Base-by-base conservation (phyloP, 2,797 vertebrate species). In the Poecilia velifera region DNA sequence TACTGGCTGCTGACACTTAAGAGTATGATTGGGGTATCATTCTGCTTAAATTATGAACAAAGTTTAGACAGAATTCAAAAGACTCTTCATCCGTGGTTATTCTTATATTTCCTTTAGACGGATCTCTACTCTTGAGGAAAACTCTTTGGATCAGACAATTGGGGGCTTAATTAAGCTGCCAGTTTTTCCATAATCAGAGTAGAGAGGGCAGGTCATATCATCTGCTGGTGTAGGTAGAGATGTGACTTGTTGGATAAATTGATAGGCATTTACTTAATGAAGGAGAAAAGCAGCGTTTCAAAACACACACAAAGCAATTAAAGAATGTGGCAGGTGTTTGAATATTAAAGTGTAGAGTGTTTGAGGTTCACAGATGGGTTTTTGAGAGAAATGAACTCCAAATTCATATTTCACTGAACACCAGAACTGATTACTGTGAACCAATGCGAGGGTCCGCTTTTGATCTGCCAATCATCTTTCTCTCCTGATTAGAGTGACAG, bases 401-500 rank as follows among this genome's bases (percentile, higher is more conserved):
- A 53, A 75, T 86, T 79, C 22, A 86, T 70, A 45, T 72, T 78
- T 76, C 5, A 16, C 31, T 62, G 13, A 62, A 34, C 49, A 55
- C 73, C 51, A 78, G 53, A 25, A n/a, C 74, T 18, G 22, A 59
- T 72, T 41, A 51, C n/a, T 45, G 46, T 78, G 72, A 73, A 41
- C 9, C 4, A 39, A 28, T 64, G 13, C 74, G 49, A 77, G 59
- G 59, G 13, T 80, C 51, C 53, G 45, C 73, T 53, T 76, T 12
- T 51, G 10, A 70, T 39, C 47, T 55, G 45, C 75, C 62, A 51
- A 25, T 76, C n/a, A 79, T 77, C 71, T 34, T 72, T 82, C 70
- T 73, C 72, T 76, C 55, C 72, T 73, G 0, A 64, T 86, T 66
- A 84, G 74, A 41, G 6, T 53, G 78, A 78, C 76, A 72, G 12